Conservation (phyloP, 2,113 vertebrate genomes). For the Muntiacus reevesi region DNA sequence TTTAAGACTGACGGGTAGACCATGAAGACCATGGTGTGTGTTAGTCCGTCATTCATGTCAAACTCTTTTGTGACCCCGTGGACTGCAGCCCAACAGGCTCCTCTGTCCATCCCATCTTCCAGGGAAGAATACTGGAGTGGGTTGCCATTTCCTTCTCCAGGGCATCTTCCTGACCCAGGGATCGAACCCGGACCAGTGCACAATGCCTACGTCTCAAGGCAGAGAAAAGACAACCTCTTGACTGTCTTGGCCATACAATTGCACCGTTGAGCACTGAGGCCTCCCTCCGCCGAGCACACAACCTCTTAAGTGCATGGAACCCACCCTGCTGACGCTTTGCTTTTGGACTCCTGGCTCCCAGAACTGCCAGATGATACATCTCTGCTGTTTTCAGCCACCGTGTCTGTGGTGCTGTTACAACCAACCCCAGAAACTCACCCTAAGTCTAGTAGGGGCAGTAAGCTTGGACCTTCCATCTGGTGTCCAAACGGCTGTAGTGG, state of each 20-base stretch:
- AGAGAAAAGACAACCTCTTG: not conserved
- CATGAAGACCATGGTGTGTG: not conserved
- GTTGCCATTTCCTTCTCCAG: not conserved
- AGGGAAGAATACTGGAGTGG: not conserved
- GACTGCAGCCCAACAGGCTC: not conserved
- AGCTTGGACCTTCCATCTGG: not conserved
- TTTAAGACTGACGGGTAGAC: not conserved
- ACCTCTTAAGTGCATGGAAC: not conserved
- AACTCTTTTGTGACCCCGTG: not conserved
- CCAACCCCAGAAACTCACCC: not conserved
- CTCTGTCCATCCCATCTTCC: not conserved
- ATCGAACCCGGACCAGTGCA: fast-evolving
- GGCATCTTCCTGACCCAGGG: not conserved
- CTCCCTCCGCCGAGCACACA: not conserved
- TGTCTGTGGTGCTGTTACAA: fast-evolving
- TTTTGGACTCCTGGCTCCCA: not conserved
- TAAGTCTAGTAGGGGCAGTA: not conserved
- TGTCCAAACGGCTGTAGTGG: too few species aligned
- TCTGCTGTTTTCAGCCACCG: not conserved
- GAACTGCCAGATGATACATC: not conserved
- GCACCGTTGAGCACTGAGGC: fast-evolving
- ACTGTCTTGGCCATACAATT: not conserved
- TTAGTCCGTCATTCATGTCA: fast-evolving
- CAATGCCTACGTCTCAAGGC: too few species aligned
- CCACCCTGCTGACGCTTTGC: not conserved